Base-by-base conservation (phyloP, 2,113 vertebrate species). In the Apodemus speciosus region DNA sequence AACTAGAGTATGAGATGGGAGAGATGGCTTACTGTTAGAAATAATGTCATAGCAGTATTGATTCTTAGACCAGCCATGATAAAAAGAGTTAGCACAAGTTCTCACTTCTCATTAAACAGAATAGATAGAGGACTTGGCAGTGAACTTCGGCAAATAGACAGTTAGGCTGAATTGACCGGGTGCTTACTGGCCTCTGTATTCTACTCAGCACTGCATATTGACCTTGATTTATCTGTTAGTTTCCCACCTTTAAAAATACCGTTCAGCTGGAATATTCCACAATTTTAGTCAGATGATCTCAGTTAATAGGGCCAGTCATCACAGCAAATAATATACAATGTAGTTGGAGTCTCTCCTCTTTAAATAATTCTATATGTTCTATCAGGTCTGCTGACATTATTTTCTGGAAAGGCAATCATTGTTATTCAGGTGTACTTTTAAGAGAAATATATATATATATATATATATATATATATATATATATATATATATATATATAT, bases 381-480 rank as follows among this genome's bases (percentile, higher is more conserved):
- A 32, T 89, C 53, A 93, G 64, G 2, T 86, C 62, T 81, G 2
- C 13, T 76, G 88, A 90, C 89, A 32, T 9, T 43, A 62, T 72
- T 91, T 94, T 79, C 58, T 85, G 21, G 9, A 93, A 95, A 96
- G 43, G 43, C 51, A 79, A 86, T 68, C 83, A 68, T 1, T 90
- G 30, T 27, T 86, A 86, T 90, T 96, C 95, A 87, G 85, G 66
- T 64, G 20, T 20, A 89, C 35, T 95, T 97, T 97, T 88, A 90
- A 51, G 81, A 64, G 32, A 75, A 53, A 92, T 60, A 88, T 80
- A 75, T 53, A 53, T 53, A 53, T 53, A 49, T 49, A 4, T 49
- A 51, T 11, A 51, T 9, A 51, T 9, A 51, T 9, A 51, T 9
- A 51, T 9, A 51, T 51, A 51, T 51, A n/a, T n/a, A n/a, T n/a